Evolutionary conservation across 2,888 invertebrate species (phyloP).

Genomic region (Oligia fasciuncula): DNA sequence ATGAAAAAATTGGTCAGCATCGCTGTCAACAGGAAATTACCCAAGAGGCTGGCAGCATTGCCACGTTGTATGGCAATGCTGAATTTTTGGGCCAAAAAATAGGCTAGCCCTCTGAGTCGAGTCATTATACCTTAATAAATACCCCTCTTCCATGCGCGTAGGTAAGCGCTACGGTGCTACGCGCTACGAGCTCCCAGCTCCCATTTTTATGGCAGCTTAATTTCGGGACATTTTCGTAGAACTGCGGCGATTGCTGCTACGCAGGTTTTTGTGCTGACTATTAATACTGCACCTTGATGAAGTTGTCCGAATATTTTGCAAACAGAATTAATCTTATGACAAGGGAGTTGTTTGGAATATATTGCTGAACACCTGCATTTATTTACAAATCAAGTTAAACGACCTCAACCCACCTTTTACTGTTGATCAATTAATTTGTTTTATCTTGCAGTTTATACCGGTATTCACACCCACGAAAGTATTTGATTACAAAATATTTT

Average conservation of each 20-base stretch:
- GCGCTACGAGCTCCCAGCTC: conserved; percentile 21
- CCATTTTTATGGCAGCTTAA: conserved; percentile 12
- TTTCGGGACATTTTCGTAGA: conserved; percentile 3
- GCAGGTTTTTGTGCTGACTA: background rate
- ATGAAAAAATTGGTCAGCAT: background rate
- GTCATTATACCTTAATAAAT: background rate
- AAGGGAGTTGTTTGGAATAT: conserved; percentile 5
- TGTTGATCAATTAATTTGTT: conserved; percentile 40
- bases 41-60: background rate
- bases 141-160: conserved; percentile 4
- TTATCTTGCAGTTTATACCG: conserved; percentile 31
- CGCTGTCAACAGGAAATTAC: background rate
- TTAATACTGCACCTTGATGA: background rate
- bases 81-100: too few species aligned
- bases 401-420: conserved; percentile 36
- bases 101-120: too few species aligned
- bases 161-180: conserved; percentile 24
- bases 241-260: background rate
- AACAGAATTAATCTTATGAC: background rate
- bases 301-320: conserved; percentile 2
- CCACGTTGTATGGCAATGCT: too few species aligned
- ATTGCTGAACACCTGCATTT: conserved; percentile 43
- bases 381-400: conserved; percentile 58
- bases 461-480: conserved; percentile 28
- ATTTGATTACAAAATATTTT: background rate